Base-by-base conservation (phyloP, 30 jellyfish, hydroid and myxozoan species). In the Aurelia sp. region DNA sequence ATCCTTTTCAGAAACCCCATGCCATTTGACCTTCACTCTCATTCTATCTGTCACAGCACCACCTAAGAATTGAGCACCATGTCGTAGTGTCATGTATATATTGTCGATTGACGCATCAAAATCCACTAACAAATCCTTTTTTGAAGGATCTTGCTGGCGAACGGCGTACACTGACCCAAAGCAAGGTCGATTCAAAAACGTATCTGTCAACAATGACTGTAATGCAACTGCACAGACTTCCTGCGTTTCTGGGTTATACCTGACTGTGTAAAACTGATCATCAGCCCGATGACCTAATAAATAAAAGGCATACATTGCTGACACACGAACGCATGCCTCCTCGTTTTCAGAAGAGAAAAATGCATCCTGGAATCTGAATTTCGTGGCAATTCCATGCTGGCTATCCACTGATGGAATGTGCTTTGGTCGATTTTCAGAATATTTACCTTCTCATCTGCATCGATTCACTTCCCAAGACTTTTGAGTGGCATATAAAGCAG, bases 271-370 rank as follows among this genome's bases (percentile, higher is more conserved):
- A 13, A 59, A 59, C 24, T 21, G 24, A 21, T 59, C 69, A 63
- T 81, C 84, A 13, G 44, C 85, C 22, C 53, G 20, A 35, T 80
- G 88, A 30, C 97, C 93, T 20, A 89, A 52, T 19, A 80, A 57
- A 66, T 21, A 89, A 11, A 89, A 59, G 10, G 97, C 83, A 89
- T 89, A 81, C 92, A 89, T 79, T 63, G 97, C 97, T 41, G 89
- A 85, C 22, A 88, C 96, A 4, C 88, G 67, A 47, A 76, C 20
- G 20, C 96, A 88, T 19, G 75, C 81, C 64, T 88, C 96, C 75
- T 75, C 73, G 38, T 88, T 77, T 13, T 69, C 81, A 13, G 59
- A 61, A 35, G 78, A 86, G 88, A 88, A 88, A n/a, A 20, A 30
- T 59, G 82, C 59, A 68, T 69, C 82, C n/a, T 63, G 9, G 41